Evolutionary conservation across 2,113 vertebrate genomes (phyloP).

Genomic region (Pica pica): DNA sequence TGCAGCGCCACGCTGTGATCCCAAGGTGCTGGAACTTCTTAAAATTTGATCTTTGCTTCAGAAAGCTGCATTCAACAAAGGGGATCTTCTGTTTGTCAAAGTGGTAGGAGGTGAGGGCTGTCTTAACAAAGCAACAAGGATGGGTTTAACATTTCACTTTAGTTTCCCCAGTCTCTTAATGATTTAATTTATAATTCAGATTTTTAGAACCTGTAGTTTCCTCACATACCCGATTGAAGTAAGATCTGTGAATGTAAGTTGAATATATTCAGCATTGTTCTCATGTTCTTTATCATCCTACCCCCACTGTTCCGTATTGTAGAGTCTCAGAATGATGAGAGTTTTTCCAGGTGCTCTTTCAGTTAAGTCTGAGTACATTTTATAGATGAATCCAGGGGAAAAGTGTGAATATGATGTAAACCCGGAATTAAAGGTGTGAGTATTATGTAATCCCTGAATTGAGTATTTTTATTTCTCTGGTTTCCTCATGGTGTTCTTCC

Average conservation of each 20-base stretch:
- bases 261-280: not conserved
- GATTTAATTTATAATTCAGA: not conserved
- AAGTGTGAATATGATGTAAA: not conserved
- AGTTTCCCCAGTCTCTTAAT: not conserved
- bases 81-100: not conserved
- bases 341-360: not conserved
- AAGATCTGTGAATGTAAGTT: not conserved
- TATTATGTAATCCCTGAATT: not conserved
- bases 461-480: not conserved
- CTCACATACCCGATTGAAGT: not conserved
- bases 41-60: not conserved
- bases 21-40: not conserved
- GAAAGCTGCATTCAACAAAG: not conserved
- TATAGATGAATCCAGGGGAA: fast-evolving
- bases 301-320: not conserved
- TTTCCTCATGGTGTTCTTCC: not conserved
- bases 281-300: fast-evolving
- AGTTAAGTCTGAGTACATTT: not conserved
- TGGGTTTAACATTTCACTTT: not conserved
- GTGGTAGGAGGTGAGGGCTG: not conserved
- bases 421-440: not conserved
- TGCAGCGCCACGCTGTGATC: fast-evolving
- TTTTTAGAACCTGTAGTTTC: not conserved
- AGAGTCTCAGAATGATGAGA: not conserved
- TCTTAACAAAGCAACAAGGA: not conserved